Conservation (phyloP, 2,888 invertebrate genomes). For the Notodonta ziczac region DNA sequence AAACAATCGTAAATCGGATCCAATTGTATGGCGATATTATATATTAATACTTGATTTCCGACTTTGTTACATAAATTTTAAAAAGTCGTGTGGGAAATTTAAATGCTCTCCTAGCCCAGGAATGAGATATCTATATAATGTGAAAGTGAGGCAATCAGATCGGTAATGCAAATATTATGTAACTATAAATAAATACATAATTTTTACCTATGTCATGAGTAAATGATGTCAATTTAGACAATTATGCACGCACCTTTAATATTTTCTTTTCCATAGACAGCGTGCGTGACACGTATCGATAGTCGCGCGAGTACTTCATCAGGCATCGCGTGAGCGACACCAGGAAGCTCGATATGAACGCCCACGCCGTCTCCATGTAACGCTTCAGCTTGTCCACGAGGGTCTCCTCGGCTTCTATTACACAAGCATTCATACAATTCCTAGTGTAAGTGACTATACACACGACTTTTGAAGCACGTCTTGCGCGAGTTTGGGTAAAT, state of each 20-base stretch:
- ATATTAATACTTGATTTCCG: too few relatives aligned
- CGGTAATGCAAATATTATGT: too few relatives aligned
- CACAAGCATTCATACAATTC: neutral
- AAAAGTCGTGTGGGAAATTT: too few relatives aligned
- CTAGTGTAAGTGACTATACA: neutral
- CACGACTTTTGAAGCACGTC: neutral
- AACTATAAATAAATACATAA: too few relatives aligned
- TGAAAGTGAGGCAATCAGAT: too few relatives aligned
- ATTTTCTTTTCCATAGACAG: slow-evolving; percentile 94
- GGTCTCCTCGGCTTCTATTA: slow-evolving; percentile 61
- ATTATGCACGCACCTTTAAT: slow-evolving; percentile 87
- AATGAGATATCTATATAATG: too few relatives aligned
- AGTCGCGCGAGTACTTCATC: slow-evolving; percentile 95
- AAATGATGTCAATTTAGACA: too few relatives aligned
- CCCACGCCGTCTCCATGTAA: slow-evolving; percentile 83
- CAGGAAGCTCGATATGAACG: slow-evolving; percentile 90
- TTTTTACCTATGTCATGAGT: too few relatives aligned
- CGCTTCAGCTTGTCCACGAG: slow-evolving; percentile 76
- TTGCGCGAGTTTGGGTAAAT: neutral
- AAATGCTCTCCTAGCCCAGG: too few relatives aligned
- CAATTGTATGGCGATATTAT: too few relatives aligned
- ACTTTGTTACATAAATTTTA: too few relatives aligned
- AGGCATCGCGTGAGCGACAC: slow-evolving; percentile 92
- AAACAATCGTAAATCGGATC: neutral
- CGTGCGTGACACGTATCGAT: slow-evolving; percentile 96